These are phyloP conservation scores for Lerema accius DNA, from an alignment of 1,140 invertebrate genomes.

Conservation along the genomic window DNA sequence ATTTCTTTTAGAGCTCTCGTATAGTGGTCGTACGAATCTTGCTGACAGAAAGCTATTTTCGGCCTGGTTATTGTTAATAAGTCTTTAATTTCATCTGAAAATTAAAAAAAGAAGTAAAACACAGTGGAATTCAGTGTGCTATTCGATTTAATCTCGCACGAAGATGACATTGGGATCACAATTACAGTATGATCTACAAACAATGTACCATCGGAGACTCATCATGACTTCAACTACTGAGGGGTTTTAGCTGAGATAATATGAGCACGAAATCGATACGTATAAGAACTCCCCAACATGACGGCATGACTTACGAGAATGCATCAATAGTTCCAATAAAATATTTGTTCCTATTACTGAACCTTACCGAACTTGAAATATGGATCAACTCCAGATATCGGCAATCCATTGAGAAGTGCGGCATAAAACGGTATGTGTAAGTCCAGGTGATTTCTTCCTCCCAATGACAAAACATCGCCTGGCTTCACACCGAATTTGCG, in stretches of 20 bases:
- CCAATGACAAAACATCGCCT: conserved; percentile 71
- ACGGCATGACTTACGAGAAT: too few relatives aligned
- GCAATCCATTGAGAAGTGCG: conserved; percentile 70
- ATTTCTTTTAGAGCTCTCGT: conserved; percentile 38
- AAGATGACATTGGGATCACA: too few relatives aligned
- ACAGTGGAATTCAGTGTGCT: too few relatives aligned
- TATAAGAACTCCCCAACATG: too few relatives aligned
- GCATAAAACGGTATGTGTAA: conserved; percentile 76
- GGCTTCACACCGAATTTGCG: conserved; percentile 67
- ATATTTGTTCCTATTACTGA: too few relatives aligned
- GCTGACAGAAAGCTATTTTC: conserved; percentile 53
- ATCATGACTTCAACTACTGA: too few relatives aligned
- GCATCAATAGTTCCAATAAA: too few relatives aligned
- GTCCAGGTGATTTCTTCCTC: conserved; percentile 77
- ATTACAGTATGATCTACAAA: too few relatives aligned
- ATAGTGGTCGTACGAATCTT: conserved; percentile 39
- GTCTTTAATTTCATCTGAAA: conserved; percentile 51
- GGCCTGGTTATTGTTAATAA: conserved; percentile 49
- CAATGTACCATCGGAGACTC: too few relatives aligned
- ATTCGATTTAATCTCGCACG: too few relatives aligned
- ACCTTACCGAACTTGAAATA: conserved; percentile 60
- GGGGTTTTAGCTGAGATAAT: too few relatives aligned
- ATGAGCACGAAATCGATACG: too few relatives aligned
- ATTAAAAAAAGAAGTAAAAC: conserved; percentile 25
- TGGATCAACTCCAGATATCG: conserved; percentile 59